Evolutionary conservation across 2,113 vertebrate genomes (phyloP).

Genomic region (Dromaius novaehollandiae): DNA sequence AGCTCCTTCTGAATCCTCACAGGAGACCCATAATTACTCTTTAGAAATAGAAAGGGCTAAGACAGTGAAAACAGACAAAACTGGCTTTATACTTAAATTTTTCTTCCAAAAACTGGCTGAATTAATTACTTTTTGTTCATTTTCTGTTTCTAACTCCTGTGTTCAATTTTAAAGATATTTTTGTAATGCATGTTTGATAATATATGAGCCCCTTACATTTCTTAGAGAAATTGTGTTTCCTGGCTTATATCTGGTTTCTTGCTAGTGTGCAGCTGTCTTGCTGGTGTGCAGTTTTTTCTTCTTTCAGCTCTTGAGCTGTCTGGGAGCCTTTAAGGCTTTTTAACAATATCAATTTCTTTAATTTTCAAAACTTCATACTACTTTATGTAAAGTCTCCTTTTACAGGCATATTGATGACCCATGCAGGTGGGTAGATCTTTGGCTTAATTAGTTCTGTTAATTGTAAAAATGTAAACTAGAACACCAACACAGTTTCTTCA

Average conservation of each 20-base stretch:
- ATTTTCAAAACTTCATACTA: background rate
- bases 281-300: conserved; percentile 35
- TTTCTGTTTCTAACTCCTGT: background rate
- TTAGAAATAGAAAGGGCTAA: conserved; percentile 72
- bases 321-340: background rate
- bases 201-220: conserved; percentile 71
- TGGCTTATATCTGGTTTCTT: conserved; percentile 45
- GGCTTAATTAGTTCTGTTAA: background rate
- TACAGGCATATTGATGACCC: conserved; percentile 15
- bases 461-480: background rate
- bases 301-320: conserved; percentile 6
- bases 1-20: conserved; percentile 21
- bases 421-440: conserved; percentile 37
- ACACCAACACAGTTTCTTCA: conserved; percentile 2
- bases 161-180: background rate
- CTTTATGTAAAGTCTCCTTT: background rate
- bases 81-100: background rate
- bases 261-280: conserved; percentile 36
- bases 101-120: background rate
- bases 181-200: conserved; percentile 5
- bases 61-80: background rate
- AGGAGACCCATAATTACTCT: conserved; percentile 33
- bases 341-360: background rate
- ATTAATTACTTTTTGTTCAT: background rate
- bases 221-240: conserved; percentile 66